Conservation (phyloP, 2,113 vertebrate species). For the Sminthopsis crassicaudata region DNA sequence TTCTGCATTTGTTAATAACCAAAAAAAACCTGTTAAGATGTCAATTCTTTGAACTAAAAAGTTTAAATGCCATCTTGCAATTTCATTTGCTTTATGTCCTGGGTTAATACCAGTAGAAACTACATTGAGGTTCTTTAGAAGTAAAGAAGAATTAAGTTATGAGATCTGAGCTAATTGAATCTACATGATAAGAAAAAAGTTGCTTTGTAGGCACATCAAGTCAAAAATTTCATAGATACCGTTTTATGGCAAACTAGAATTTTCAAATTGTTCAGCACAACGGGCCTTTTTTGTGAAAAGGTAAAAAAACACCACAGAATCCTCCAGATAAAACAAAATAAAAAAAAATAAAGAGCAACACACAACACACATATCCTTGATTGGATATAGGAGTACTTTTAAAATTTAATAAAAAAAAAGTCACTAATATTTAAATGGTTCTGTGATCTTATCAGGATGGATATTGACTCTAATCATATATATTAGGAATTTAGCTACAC, state of each 20-base stretch:
- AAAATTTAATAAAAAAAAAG: not conserved
- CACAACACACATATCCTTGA: not conserved
- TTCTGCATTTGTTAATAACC: not conserved
- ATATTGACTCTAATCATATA: not conserved
- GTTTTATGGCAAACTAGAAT: not conserved
- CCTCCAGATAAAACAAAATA: not conserved
- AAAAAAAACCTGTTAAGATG: not conserved
- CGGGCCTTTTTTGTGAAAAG: not conserved
- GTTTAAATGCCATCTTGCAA: not conserved
- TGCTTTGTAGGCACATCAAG: constrained; percentile 3
- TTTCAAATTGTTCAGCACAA: not conserved
- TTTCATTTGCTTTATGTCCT: constrained; percentile 34
- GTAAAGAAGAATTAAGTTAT: not conserved
- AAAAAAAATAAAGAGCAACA: not conserved
- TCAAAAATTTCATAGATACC: not conserved
- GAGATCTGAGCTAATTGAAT: constrained; percentile 39
- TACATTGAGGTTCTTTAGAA: not conserved
- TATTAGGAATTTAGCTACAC: not conserved
- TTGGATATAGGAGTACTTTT: not conserved
- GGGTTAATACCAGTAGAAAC: not conserved
- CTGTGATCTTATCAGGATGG: not conserved
- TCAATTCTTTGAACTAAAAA: not conserved
- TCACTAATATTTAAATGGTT: not conserved
- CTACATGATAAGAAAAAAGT: constrained; percentile 19
- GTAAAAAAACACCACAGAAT: not conserved